These are phyloP conservation scores for Blastomussa wellsi DNA, from an alignment of 92 coral and sea anemone species.

Conservation along the genomic window DNA sequence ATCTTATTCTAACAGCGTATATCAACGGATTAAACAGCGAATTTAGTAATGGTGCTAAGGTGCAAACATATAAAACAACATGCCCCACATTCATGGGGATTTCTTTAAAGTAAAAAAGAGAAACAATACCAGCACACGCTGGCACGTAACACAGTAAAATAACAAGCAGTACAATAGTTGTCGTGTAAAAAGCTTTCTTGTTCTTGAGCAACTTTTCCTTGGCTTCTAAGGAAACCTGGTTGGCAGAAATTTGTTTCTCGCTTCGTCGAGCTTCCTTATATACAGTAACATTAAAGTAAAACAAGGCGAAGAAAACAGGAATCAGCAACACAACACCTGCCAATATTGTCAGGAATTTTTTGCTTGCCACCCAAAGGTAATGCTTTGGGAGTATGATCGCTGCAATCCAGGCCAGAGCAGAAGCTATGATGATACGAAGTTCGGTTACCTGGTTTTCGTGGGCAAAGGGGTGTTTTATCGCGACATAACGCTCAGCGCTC, in stretches of 20 bases:
- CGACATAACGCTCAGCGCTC: not conserved
- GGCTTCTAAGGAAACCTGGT: not conserved
- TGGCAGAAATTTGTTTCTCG: not conserved
- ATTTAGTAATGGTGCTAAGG: not conserved
- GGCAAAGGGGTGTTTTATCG: too few relatives aligned
- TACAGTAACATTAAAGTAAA: not conserved
- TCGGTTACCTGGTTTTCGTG: not conserved
- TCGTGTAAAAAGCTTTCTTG: not conserved
- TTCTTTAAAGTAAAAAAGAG: not conserved
- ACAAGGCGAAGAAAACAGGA: not conserved
- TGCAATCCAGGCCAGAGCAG: not conserved
- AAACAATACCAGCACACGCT: not conserved
- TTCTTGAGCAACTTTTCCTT: slow-evolving; percentile 5
- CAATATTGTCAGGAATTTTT: not conserved
- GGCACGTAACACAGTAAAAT: not conserved
- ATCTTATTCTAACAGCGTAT: not conserved
- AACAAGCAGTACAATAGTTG: not conserved
- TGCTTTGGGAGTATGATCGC: not conserved
- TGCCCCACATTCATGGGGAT: not conserved
- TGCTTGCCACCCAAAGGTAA: too few relatives aligned
- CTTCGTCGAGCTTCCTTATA: not conserved
- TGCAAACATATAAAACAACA: not conserved
- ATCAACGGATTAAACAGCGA: slow-evolving; percentile 11
- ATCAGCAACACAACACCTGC: not conserved
- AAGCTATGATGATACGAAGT: not conserved